A percentile compares a stretch with the other conserved stretches of the same genome.
Evolutionary conservation across 2,113 vertebrate species (phyloP).

Genomic region (Terrapene triunguis): DNA sequence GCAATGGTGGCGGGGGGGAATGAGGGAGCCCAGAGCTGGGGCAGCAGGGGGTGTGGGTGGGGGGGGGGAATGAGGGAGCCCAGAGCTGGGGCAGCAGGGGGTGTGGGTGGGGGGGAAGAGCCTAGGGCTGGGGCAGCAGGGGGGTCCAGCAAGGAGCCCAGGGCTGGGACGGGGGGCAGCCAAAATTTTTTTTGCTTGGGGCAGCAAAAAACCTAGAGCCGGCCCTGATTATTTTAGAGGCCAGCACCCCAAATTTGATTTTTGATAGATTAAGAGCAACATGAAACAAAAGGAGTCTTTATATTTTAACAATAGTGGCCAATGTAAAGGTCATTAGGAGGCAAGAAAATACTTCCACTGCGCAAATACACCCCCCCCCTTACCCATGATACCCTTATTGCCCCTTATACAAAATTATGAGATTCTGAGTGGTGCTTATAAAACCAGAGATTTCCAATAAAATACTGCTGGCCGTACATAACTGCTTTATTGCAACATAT

Average conservation of each 20-base stretch:
- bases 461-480: not conserved
- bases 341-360: not conserved
- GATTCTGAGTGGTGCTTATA: not conserved
- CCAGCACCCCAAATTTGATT: not conserved
- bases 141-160: too few species aligned
- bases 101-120: too few species aligned
- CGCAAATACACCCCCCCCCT: too few species aligned
- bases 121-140: too few species aligned
- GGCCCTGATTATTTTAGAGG: not conserved
- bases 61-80: too few species aligned
- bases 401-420: not conserved
- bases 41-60: too few species aligned
- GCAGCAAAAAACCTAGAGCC: too few species aligned
- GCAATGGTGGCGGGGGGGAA: too few species aligned
- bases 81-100: too few species aligned
- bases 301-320: rapidly evolving
- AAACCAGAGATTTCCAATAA: not conserved
- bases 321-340: not conserved
- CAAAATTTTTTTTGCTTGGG: too few species aligned
- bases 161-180: too few species aligned
- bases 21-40: too few species aligned
- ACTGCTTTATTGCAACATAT: not conserved
- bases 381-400: not conserved
- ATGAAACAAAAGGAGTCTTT: not conserved
- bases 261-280: not conserved